A percentile compares a stretch with the other conserved stretches of the same genome.
phyloP scores from a whole-genome alignment of 2,888 invertebrate species.

The Nemapogon koenigi region DNA sequence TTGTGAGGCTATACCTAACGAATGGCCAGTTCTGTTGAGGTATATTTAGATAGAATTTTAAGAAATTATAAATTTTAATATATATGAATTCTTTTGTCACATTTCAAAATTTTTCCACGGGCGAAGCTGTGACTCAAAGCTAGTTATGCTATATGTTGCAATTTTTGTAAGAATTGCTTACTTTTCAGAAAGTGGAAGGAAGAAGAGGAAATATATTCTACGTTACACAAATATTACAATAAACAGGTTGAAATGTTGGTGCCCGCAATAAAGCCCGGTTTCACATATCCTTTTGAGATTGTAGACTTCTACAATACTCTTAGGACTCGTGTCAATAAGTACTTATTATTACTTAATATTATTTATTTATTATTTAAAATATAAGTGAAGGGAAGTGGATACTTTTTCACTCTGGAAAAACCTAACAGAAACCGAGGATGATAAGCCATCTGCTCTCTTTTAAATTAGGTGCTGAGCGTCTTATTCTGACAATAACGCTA shows the following conservation, averaged over 20 bases:
- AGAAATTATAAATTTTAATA: no score
- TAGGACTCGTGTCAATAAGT: slow-evolving; percentile 30
- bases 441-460: no score
- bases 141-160: background rate
- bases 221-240: slow-evolving; percentile 45
- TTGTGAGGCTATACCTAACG: no score
- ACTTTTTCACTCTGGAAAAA: no score
- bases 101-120: no score
- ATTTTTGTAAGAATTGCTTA: background rate
- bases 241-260: slow-evolving; percentile 50
- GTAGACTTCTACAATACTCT: slow-evolving; percentile 32
- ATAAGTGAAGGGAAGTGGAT: no score
- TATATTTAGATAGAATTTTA: no score
- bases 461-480: no score
- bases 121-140: background rate
- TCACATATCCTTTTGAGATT: slow-evolving; percentile 33
- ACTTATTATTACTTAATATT: slow-evolving; percentile 4
- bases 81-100: no score
- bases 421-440: no score
- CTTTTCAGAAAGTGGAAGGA: slow-evolving; percentile 38
- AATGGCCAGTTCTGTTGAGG: no score
- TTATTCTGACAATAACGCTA: no score
- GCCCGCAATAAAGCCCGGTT: slow-evolving; percentile 38
- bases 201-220: slow-evolving; percentile 44
- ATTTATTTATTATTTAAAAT: slow-evolving; percentile 6